These are phyloP conservation scores for Recurvirostra avosetta DNA, from an alignment of 2,113 vertebrate genomes.

Conservation along the genomic window DNA sequence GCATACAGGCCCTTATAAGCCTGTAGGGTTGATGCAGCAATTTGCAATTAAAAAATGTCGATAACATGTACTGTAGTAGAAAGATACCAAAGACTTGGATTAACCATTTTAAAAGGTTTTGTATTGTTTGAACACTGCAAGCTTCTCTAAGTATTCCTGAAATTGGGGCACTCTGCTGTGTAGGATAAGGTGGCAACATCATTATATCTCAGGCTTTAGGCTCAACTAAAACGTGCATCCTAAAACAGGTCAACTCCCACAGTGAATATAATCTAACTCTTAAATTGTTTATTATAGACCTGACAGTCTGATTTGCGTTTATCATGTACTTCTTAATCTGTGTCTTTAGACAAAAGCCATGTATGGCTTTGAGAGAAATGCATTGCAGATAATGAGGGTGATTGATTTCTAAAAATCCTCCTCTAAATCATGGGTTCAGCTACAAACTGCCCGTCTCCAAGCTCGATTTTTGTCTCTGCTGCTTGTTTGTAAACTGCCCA, in stretches of 20 bases:
- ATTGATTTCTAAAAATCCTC: background rate
- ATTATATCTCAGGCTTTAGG: background rate
- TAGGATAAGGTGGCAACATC: background rate
- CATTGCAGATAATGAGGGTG: background rate
- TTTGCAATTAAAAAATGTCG: background rate
- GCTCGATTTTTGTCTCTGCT: background rate
- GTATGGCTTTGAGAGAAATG: background rate
- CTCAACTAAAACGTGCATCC: background rate
- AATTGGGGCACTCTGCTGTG: background rate
- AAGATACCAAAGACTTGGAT: background rate
- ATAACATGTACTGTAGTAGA: background rate
- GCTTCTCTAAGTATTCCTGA: background rate
- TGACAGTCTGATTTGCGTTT: background rate
- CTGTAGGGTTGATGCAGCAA: constrained; percentile 2
- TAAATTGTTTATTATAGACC: background rate
- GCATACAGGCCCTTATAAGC: background rate
- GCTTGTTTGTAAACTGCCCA: background rate
- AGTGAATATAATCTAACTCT: constrained; percentile 6
- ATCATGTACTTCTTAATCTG: constrained; percentile 15
- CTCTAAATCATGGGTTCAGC: background rate
- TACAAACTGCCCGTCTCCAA: background rate
- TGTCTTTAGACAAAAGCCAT: background rate
- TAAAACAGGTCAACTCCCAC: constrained; percentile 30
- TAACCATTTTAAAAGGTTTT: constrained; percentile 6
- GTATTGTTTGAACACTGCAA: background rate